Evolutionary conservation across 2,888 invertebrate genomes (phyloP).

Genomic region (Neoscelio sp.): DNA sequence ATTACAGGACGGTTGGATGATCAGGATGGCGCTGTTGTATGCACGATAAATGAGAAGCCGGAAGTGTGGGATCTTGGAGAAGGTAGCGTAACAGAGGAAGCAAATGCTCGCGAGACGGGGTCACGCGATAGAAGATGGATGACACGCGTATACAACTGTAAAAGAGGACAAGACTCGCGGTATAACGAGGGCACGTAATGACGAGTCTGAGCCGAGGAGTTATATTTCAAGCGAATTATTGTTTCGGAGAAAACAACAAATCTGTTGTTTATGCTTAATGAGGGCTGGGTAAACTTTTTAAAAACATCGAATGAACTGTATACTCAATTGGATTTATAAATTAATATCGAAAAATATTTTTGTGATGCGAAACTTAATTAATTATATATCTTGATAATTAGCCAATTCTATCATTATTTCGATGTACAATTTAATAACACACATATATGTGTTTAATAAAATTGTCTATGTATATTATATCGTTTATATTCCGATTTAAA

Average conservation of each 20-base stretch:
- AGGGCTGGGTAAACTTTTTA: slow-evolving; percentile 37
- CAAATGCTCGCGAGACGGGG: slow-evolving; percentile 57
- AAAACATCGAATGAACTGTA: slow-evolving; percentile 4
- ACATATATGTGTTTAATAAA: too few relatives aligned
- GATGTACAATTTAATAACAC: too few relatives aligned
- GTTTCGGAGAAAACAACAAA: slow-evolving; percentile 52
- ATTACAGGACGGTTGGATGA: slow-evolving; percentile 61
- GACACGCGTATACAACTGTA: slow-evolving; percentile 57
- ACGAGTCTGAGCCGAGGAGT: slow-evolving; percentile 58
- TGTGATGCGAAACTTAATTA: too few relatives aligned
- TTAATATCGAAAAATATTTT: too few relatives aligned
- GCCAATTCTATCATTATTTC: too few relatives aligned
- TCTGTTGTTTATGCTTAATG: slow-evolving; percentile 48
- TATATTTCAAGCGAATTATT: slow-evolving; percentile 62
- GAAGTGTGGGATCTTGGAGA: slow-evolving; percentile 50
- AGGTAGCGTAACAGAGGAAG: slow-evolving; percentile 39
- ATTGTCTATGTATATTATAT: too few relatives aligned
- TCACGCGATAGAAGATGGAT: slow-evolving; percentile 67
- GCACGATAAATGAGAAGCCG: slow-evolving; percentile 53
- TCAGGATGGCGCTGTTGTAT: slow-evolving; percentile 52
- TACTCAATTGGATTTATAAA: background rate
- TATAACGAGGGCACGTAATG: slow-evolving; percentile 59
- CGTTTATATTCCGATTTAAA: too few relatives aligned
- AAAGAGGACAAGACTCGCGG: slow-evolving; percentile 60
- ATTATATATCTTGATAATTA: too few relatives aligned